These are phyloP conservation scores for Hippocampus comes DNA, from an alignment of 2,113 vertebrate genomes.

Conservation along the genomic window DNA sequence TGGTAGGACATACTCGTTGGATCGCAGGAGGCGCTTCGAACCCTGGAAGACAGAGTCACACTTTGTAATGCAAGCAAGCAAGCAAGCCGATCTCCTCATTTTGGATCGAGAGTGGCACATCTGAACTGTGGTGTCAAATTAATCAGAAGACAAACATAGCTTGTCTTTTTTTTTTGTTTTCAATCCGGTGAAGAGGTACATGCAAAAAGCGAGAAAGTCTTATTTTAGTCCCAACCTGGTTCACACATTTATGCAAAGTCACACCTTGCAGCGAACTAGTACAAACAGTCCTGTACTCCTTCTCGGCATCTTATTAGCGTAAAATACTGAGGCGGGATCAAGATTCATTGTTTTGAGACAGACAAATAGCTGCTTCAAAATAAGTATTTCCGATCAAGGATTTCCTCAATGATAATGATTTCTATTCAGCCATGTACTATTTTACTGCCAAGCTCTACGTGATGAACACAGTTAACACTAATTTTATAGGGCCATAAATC, in stretches of 20 bases:
- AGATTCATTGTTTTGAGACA: neutral
- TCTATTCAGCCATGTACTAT: neutral
- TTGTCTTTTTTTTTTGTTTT: neutral
- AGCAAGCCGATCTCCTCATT: neutral
- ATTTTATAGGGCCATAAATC: too few species aligned
- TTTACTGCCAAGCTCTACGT: neutral
- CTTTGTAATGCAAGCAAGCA: neutral
- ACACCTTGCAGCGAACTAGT: slow-evolving; percentile 33
- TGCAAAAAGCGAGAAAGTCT: slow-evolving; percentile 1
- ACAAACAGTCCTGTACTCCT: slow-evolving; percentile 39
- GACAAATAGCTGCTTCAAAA: slow-evolving; percentile 5
- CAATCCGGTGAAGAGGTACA: slow-evolving; percentile 10
- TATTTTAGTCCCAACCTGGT: slow-evolving; percentile 30
- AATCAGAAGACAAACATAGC: neutral
- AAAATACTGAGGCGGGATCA: neutral
- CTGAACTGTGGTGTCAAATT: neutral
- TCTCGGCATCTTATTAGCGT: neutral
- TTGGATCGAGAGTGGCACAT: neutral
- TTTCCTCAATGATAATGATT: neutral
- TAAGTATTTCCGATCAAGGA: neutral
- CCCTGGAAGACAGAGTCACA: slow-evolving; percentile 59
- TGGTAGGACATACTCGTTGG: slow-evolving; percentile 77
- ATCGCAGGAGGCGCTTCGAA: slow-evolving; percentile 77
- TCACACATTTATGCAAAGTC: slow-evolving; percentile 48
- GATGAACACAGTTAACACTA: too few species aligned